Conservation (phyloP, 2,888 invertebrate genomes). For the Pollenia labialis region DNA sequence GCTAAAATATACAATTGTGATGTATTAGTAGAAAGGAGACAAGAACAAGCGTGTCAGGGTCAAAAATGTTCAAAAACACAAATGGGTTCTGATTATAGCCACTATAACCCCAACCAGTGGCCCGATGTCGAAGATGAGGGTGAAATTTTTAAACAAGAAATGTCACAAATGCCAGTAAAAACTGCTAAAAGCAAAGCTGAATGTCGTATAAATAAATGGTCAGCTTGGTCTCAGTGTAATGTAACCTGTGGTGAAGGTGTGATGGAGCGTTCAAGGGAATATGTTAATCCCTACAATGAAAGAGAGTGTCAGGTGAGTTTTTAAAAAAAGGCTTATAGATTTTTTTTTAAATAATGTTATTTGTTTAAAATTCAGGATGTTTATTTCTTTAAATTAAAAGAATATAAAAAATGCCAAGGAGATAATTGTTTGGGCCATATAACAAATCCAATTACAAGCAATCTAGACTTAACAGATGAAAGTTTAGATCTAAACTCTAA, state of each 20-base stretch:
- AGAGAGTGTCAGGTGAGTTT: slow-evolving; percentile 85
- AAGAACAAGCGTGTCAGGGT: slow-evolving; percentile 83
- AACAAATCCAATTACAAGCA: slow-evolving; percentile 77
- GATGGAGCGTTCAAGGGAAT: slow-evolving; percentile 88
- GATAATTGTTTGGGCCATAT: slow-evolving; percentile 75
- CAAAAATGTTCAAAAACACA: slow-evolving; percentile 74
- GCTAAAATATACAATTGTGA: slow-evolving; percentile 80
- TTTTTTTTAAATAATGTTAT: not conserved
- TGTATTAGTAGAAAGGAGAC: slow-evolving; percentile 74
- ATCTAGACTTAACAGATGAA: slow-evolving; percentile 68
- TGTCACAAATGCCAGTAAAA: slow-evolving; percentile 36
- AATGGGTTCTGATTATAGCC: not conserved
- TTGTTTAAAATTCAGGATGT: slow-evolving; percentile 19
- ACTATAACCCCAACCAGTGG: slow-evolving; percentile 1
- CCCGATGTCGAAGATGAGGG: not conserved
- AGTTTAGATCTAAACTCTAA: not conserved
- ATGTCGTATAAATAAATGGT: slow-evolving; percentile 90
- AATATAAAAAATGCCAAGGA: slow-evolving; percentile 75
- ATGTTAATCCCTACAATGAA: slow-evolving; percentile 86
- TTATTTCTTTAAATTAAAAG: slow-evolving; percentile 45
- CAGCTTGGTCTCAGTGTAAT: slow-evolving; percentile 91
- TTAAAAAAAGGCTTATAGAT: not conserved
- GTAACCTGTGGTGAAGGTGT: slow-evolving; percentile 88
- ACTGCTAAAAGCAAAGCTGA: slow-evolving; percentile 80
- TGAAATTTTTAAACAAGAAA: slow-evolving; percentile 20